phyloP scores from a whole-genome alignment of 2,113 vertebrate genomes.

The Myrmecophaga tridactyla region DNA sequence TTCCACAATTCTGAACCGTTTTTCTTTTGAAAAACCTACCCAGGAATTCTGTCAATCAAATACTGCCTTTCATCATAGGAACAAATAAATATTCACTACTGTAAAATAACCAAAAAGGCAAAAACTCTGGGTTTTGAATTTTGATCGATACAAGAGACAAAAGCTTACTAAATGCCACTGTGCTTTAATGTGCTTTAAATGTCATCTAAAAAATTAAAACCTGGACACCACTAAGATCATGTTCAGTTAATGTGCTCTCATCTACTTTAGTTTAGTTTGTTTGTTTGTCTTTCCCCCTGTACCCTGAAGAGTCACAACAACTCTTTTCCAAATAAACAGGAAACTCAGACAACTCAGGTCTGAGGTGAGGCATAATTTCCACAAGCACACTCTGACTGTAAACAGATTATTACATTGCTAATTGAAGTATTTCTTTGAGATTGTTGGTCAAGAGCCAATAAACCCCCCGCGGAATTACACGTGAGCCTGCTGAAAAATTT shows the following conservation, averaged over 20 bases:
- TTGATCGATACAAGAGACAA: background rate
- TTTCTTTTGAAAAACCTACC: background rate
- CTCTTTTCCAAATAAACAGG: background rate
- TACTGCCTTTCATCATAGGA: background rate
- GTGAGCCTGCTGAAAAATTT: background rate
- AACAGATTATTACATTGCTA: background rate
- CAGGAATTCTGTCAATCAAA: background rate
- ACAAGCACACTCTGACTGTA: background rate
- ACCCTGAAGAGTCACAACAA: background rate
- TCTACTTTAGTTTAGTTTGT: background rate
- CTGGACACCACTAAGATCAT: background rate
- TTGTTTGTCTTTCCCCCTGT: background rate
- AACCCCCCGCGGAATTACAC: background rate
- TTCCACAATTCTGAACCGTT: background rate
- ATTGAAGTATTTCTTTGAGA: constrained; percentile 49
- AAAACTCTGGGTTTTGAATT: background rate
- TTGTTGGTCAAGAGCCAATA: background rate
- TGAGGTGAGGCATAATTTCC: background rate
- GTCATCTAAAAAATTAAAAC: background rate
- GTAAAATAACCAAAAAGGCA: background rate
- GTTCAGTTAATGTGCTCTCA: background rate
- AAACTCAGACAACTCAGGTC: background rate
- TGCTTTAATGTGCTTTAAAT: constrained; percentile 12
- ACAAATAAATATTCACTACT: background rate
- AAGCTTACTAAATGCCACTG: background rate